A percentile compares a stretch with the other conserved stretches of the same genome.
Conservation (phyloP, 1,140 invertebrate genomes). For the Tribolium castaneum region DNA sequence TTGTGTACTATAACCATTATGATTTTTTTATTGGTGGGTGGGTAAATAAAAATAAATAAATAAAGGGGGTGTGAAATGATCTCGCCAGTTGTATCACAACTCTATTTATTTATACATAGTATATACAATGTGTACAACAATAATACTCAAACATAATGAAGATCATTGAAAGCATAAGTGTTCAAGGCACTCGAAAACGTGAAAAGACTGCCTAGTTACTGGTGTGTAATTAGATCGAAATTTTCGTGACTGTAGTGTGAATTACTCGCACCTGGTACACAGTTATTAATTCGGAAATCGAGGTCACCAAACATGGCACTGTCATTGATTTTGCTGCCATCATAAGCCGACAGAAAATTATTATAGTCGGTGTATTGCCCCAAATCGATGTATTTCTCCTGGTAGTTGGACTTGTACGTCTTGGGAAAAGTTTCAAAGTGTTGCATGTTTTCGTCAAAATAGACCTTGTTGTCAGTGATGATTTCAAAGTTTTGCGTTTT, state of each 20-base stretch:
- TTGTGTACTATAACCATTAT: too few species aligned
- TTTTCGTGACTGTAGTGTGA: constrained; percentile 48
- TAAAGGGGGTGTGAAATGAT: not conserved
- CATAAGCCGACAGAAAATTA: constrained; percentile 54
- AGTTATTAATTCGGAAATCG: constrained; percentile 56
- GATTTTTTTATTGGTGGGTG: too few species aligned
- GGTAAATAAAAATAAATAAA: too few species aligned
- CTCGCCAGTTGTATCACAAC: constrained; percentile 1
- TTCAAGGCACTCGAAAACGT: constrained; percentile 50
- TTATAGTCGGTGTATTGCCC: constrained; percentile 57
- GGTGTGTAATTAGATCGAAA: constrained; percentile 50
- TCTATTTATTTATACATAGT: constrained; percentile 45
- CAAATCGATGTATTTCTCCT: constrained; percentile 56
- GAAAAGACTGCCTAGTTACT: constrained; percentile 36
- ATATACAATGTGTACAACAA: constrained; percentile 48
- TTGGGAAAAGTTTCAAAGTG: constrained; percentile 52
- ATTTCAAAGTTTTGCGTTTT: constrained; percentile 43
- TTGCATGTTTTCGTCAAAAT: constrained; percentile 48
- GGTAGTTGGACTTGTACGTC: constrained; percentile 46
- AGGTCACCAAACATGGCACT: constrained; percentile 55
- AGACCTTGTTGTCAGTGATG: constrained; percentile 46
- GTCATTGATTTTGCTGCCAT: constrained; percentile 52
- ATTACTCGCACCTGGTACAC: constrained; percentile 43
- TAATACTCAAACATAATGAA: constrained; percentile 41
- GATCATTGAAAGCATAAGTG: constrained; percentile 50